Evolutionary conservation across 2,797 vertebrate genomes (phyloP), one percentile per base, ranked within the genome.

Genomic region (Nothura maculosa): DNA sequence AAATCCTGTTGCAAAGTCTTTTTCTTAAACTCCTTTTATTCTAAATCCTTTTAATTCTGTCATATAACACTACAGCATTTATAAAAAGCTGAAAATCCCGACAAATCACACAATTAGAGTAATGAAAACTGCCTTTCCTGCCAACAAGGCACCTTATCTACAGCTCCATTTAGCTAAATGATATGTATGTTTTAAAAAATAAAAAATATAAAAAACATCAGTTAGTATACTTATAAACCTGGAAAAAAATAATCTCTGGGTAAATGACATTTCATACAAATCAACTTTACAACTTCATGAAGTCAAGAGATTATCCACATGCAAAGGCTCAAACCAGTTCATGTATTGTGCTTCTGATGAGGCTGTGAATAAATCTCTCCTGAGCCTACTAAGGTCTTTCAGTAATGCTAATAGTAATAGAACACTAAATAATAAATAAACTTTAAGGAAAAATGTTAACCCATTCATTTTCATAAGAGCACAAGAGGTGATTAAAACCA

Each of bases 41-140:
- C 95, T 97, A 98, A 98, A 98, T 98, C 97, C 97, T 98, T 98
- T 98, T 98, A 98, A 98, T 98, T 98, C 98, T 98, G 97, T 97
- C 97, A 97, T 97, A 97, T 97, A 98, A 98, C 98, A 98, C 98
- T 98, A 94, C 95, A 97, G 98, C 96, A 97, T 98, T 98, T 98
- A 97, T 79, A 96, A 97, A 98, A 98, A 98, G 97, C 98, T 98
- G 97, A 95, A 98, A 98, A 98, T 98, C 98, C 98, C 95, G 97
- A 98, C 97, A 98, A 98, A 98, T 98, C 98, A 93, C 97, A 97
- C 98, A 98, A 98, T 98, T 98, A 98, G 97, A 98, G 97, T 98
- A 98, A 98, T 98, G 98, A 98, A 98, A 98, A 98, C 94, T 93
- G 96, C 88, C 92, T 97, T 96, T 90, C 81, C 96, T 96, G 97